These are phyloP conservation scores for Melanotus villosus DNA, from an alignment of 2,888 invertebrate species.

Conservation along the genomic window DNA sequence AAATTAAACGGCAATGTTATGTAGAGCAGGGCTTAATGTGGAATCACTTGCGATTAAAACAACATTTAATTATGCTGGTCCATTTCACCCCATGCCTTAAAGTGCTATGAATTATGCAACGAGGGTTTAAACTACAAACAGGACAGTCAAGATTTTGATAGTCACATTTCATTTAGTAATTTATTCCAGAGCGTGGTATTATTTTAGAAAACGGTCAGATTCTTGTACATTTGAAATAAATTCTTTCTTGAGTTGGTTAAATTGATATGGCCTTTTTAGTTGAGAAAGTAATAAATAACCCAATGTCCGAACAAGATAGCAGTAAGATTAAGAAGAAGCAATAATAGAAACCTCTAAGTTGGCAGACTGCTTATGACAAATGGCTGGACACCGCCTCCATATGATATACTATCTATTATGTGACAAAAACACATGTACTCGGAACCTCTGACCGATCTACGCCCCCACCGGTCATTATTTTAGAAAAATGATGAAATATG, in stretches of 20 bases:
- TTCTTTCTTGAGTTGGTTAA: conserved; percentile 10
- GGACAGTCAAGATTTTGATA: conserved; percentile 1
- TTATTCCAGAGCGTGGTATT: conserved; percentile 9
- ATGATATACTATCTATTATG: conserved; percentile 68
- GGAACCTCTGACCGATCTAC: conserved; percentile 62
- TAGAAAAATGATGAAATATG: conserved; percentile 48
- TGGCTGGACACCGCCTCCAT: conserved; percentile 61
- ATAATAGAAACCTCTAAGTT: conserved; percentile 56
- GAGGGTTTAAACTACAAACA: conserved; percentile 7
- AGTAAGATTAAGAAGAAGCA: conserved; percentile 54
- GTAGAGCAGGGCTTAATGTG: too few relatives aligned
- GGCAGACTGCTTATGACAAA: conserved; percentile 64
- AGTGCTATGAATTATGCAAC: conserved; percentile 38
- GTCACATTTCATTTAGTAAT: conserved; percentile 6
- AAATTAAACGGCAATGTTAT: too few relatives aligned
- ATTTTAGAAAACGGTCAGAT: not conserved
- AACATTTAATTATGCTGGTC: conserved; percentile 29
- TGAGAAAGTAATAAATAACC: conserved; percentile 55
- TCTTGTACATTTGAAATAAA: conserved; percentile 17
- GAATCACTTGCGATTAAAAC: not conserved
- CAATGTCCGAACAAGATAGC: conserved; percentile 55
- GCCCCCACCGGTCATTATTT: conserved; percentile 57
- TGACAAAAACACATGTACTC: conserved; percentile 68
- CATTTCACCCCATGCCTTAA: conserved; percentile 18
- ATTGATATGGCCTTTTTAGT: conserved; percentile 39